Base-by-base conservation (phyloP, 2,113 vertebrate genomes). In the Camelus bactrianus region DNA sequence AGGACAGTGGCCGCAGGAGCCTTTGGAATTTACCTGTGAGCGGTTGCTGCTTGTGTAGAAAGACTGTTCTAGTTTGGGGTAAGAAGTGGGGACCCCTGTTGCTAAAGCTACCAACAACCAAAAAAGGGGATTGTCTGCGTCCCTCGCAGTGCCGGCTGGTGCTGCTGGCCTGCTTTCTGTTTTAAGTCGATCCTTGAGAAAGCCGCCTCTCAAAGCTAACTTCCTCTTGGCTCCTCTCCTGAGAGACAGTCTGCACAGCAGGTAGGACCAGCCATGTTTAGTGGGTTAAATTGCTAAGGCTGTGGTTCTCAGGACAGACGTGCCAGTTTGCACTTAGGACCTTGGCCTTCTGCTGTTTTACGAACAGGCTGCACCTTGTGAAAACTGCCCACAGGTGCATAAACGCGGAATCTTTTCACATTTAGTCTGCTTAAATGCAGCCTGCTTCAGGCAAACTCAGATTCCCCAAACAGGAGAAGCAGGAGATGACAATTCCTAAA, bases 141-240 rank as follows among this genome's bases (percentile, higher is more conserved):
- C 82, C 50, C 20, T 13, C 35, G 38, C 5, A 3, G 42, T 76
- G 64, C 86, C 81, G 38, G 35, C 48, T 86, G 67, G 73, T 35
- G 4, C 56, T 48, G 67, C 42, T 56, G 48, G 20, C 28, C 0
- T 30, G 32, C 79, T 95, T 92, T 91, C 62, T 85, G 26, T 95
- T 73, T 89, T 32, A 89, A 35, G 67, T 32, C 76, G 84, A 81
- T 69, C 52, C 76, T 81, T 84, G 73, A 89, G 76, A 93, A 62
- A 90, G 52, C 28, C 52, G 77, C 1, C 80, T 65, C 24, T 85
- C 76, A 80, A 72, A 84, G 58, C 58, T 35, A 42, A 54, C 80
- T 92, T 95, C 56, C 91, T 86, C 50, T 72, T 93, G 72, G 81
- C 81, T 26, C 8, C 22, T 38, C 35, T 92, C 32, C 54, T 26